Conservation (phyloP, 2,888 invertebrate species). For the Heteromurus nitidus region DNA sequence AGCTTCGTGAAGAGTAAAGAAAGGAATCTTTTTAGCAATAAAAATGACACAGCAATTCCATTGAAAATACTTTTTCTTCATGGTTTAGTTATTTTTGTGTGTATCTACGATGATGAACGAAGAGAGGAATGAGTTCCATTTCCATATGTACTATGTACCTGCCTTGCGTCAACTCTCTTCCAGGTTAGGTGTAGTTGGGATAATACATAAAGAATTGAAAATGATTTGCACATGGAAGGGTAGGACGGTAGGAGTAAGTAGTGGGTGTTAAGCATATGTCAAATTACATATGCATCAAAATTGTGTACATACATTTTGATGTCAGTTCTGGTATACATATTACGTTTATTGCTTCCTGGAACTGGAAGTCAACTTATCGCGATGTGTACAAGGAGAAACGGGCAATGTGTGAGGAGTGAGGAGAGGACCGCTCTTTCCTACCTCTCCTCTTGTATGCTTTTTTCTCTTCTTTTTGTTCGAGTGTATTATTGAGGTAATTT, state of each 20-base stretch:
- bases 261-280: conserved; percentile 56
- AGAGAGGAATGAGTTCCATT: neutral
- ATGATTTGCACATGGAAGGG: conserved; percentile 38
- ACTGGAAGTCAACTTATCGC: neutral
- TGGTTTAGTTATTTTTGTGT: conserved; percentile 18
- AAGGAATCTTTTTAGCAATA: conserved; percentile 40
- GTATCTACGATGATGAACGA: neutral
- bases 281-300: conserved; percentile 19
- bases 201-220: neutral
- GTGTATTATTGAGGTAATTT: conserved; percentile 68
- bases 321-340: neutral
- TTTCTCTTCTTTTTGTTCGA: conserved; percentile 7
- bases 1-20: conserved; percentile 42
- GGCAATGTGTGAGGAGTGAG: too few species aligned
- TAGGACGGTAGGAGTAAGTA: neutral
- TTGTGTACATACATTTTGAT: neutral
- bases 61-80: neutral
- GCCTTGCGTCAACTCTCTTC: neutral
- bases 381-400: neutral
- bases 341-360: conserved; percentile 22
- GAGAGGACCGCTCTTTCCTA: conserved; percentile 1
- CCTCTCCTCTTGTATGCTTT: conserved; percentile 18
- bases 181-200: neutral
- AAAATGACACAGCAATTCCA: conserved; percentile 28
- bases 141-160: neutral